Base-by-base conservation (phyloP, 2,797 vertebrate species). In the Picus viridis region DNA sequence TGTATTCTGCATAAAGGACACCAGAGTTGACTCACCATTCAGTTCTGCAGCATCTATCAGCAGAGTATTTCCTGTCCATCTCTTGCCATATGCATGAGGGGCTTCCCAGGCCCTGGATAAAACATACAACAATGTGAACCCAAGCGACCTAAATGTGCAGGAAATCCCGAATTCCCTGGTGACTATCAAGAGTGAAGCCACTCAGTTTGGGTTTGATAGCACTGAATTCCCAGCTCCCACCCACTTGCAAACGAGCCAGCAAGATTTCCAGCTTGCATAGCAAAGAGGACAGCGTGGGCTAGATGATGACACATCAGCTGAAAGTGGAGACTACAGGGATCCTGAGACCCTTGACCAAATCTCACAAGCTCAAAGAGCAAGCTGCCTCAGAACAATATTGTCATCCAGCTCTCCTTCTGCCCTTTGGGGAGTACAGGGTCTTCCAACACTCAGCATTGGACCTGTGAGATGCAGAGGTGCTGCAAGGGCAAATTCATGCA, bases 1-100 rank as follows among this genome's bases (percentile, higher is more conserved):
- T 68, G 39, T 39, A 5, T 61, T 45, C 64, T 53, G 10, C 0
- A 0, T n/a, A 45, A 61, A 43, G 53, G 45, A 32, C 1, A 2
- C 34, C 19, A 6, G 0, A 2, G 32, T 6, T 69, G 75, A 85
- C 49, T 87, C 78, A 67, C 20, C 13, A 8, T 57, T 91, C 53
- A 39, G 27, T 72, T 3, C 5, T 5, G 30, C 45, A 75, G 41
- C 56, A 47, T 65, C 23, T 67, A 26, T n/a, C 23, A 47, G 27
- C 17, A 53, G 7, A 65, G 18, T 34, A 17, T 59, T 32, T 90
- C 84, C 75, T 69, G 57, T 53, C 7, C 16, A 6, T 11, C 3
- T 27, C 29, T 71, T 61, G 27, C 13, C 32, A 45, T 45, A 14
- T 34, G 4, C 32, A 7, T 14, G 41, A 64, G 15, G 17, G 9